Evolutionary conservation across 2,888 invertebrate species (phyloP).

Genomic region (Pelosia muscerda): DNA sequence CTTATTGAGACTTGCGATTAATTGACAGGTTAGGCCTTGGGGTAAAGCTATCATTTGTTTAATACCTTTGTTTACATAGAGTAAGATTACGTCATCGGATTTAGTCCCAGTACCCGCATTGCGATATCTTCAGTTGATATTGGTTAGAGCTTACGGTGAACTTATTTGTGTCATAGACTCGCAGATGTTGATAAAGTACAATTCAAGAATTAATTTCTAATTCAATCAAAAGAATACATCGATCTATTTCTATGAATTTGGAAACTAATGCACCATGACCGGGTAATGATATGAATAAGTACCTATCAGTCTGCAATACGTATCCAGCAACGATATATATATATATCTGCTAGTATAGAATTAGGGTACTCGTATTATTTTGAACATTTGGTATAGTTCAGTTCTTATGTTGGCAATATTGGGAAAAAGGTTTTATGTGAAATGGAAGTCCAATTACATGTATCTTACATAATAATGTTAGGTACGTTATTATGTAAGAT

Average conservation of each 20-base stretch:
- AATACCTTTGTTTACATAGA: conserved; percentile 13
- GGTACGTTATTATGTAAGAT: too few species aligned
- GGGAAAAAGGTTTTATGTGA: too few species aligned
- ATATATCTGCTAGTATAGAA: too few species aligned
- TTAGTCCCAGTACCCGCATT: conserved; percentile 26
- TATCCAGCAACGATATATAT: too few species aligned
- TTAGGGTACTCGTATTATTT: too few species aligned
- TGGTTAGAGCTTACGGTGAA: background rate
- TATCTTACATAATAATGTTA: conserved; percentile 36
- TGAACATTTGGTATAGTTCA: too few species aligned
- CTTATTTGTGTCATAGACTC: background rate
- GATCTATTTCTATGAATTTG: too few species aligned
- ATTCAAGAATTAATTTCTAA: too few species aligned
- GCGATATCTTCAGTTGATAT: conserved; percentile 22
- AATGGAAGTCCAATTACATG: background rate
- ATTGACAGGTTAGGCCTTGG: conserved; percentile 17
- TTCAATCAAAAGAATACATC: too few species aligned
- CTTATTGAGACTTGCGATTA: conserved; percentile 7
- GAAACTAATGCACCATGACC: background rate
- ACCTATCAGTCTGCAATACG: too few species aligned
- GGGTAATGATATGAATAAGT: background rate
- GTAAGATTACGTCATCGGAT: conserved; percentile 14
- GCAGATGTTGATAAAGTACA: background rate
- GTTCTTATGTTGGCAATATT: background rate
- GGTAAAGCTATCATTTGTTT: conserved; percentile 12